These are phyloP conservation scores for Hypsibius dujardini DNA, from an alignment of 1,140 invertebrate species.

Conservation along the genomic window DNA sequence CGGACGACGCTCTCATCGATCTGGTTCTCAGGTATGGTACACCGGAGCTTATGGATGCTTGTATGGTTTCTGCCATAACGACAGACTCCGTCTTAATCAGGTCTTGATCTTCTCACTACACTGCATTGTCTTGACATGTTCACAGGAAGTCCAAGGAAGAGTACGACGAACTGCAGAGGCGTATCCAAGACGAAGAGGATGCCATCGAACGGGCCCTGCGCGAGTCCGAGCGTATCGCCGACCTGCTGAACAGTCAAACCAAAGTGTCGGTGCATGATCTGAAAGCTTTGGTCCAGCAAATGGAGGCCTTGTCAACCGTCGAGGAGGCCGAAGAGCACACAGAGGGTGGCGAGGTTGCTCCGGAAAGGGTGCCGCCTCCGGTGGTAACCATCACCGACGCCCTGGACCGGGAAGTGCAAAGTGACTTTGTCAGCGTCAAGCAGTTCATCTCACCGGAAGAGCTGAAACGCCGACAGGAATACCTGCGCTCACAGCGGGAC, in stretches of 20 bases:
- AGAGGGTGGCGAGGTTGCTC: background rate
- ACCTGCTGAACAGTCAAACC: background rate
- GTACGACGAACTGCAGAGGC: constrained; percentile 4
- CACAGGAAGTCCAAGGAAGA: constrained; percentile 5
- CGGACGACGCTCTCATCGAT: no score
- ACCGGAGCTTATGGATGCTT: no score
- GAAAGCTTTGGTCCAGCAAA: background rate
- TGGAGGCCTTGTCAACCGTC: no score
- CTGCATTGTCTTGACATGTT: no score
- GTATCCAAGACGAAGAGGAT: background rate
- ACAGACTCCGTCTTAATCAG: no score
- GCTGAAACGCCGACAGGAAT: background rate
- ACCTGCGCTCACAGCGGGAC: background rate
- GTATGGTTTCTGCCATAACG: no score
- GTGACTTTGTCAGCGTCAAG: constrained; percentile 1
- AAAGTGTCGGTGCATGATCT: background rate
- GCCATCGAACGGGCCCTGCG: constrained; percentile 8
- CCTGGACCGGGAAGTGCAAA: background rate
- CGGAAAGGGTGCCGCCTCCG: background rate
- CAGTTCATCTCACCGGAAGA: background rate
- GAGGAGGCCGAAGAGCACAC: no score
- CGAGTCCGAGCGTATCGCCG: background rate
- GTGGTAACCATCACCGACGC: background rate
- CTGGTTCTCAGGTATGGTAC: no score
- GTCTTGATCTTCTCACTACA: no score